A percentile compares a stretch with the other conserved stretches of the same genome.
These are phyloP conservation scores for Limnephilus lunatus DNA, from an alignment of 2,888 invertebrate species.

Conservation along the genomic window DNA sequence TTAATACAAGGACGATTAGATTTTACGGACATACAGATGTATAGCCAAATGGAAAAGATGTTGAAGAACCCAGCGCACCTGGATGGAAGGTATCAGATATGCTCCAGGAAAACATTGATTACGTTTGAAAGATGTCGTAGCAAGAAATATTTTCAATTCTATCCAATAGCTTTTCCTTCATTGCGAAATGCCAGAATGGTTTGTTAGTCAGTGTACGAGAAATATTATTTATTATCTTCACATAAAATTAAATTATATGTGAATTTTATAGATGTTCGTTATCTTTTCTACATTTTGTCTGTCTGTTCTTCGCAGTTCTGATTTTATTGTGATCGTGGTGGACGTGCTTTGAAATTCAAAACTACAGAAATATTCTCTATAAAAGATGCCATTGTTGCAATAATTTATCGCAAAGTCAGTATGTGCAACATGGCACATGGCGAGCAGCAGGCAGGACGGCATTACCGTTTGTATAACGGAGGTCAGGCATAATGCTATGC, in stretches of 20 bases:
- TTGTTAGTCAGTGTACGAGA: not conserved
- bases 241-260: too few species aligned
- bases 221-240: not conserved
- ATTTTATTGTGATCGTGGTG: not conserved
- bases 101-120: too few species aligned
- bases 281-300: not conserved
- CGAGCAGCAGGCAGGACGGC: not conserved
- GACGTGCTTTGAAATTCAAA: not conserved
- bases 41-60: too few species aligned
- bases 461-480: not conserved
- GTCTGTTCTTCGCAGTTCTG: not conserved
- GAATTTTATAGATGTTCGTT: not conserved
- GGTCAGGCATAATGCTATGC: not conserved
- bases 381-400: not conserved
- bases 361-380: not conserved
- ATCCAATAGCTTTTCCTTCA: not conserved
- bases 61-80: too few species aligned
- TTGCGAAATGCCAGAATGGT: not conserved
- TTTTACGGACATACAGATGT: too few species aligned
- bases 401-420: too few species aligned
- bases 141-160: too few species aligned
- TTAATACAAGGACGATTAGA: too few species aligned
- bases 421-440: not conserved
- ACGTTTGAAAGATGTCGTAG: too few species aligned
- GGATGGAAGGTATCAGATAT: too few species aligned